Conservation (phyloP, 1,140 invertebrate genomes). For the Theocolax elegans region DNA sequence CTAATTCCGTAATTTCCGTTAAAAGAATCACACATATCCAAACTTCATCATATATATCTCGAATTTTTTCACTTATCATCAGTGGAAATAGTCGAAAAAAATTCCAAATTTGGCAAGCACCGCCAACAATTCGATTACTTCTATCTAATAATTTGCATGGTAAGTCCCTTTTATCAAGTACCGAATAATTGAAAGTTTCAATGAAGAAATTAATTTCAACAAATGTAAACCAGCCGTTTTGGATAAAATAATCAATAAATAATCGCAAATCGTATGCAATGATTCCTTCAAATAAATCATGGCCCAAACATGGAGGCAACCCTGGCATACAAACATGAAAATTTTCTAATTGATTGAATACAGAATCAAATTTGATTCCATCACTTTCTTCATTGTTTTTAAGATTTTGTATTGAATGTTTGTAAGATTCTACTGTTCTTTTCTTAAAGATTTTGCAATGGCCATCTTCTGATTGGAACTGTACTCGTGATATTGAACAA, state of each 20-base stretch:
- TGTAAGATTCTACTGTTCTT: slow-evolving; percentile 44
- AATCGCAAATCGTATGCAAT: slow-evolving; percentile 45
- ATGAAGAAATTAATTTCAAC: slow-evolving; percentile 42
- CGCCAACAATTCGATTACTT: slow-evolving; percentile 32
- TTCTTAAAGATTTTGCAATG: slow-evolving; percentile 22
- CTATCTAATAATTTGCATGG: slow-evolving; percentile 26
- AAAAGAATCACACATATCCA: slow-evolving; percentile 36
- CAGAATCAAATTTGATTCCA: slow-evolving; percentile 44
- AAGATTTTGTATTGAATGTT: slow-evolving; percentile 39
- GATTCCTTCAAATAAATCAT: slow-evolving; percentile 49
- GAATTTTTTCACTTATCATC: slow-evolving; percentile 31
- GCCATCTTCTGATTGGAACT: slow-evolving; percentile 39
- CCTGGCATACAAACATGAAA: slow-evolving; percentile 45
- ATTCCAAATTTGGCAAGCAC: slow-evolving; percentile 35
- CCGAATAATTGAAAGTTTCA: slow-evolving; percentile 44
- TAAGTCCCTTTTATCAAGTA: slow-evolving; percentile 43
- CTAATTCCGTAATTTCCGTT: slow-evolving; percentile 41
- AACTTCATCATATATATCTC: slow-evolving; percentile 35
- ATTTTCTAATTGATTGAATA: slow-evolving; percentile 41
- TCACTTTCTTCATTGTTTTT: slow-evolving; percentile 31
- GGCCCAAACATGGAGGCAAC: slow-evolving; percentile 45
- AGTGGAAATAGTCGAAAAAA: slow-evolving; percentile 42
- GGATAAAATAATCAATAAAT: slow-evolving; percentile 42
- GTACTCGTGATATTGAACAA: slow-evolving; percentile 29
- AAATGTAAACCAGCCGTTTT: slow-evolving; percentile 45